Evolutionary conservation across 2,797 vertebrate genomes (phyloP), one percentile per base, ranked within the genome.

Genomic region (Meda fulgida): DNA sequence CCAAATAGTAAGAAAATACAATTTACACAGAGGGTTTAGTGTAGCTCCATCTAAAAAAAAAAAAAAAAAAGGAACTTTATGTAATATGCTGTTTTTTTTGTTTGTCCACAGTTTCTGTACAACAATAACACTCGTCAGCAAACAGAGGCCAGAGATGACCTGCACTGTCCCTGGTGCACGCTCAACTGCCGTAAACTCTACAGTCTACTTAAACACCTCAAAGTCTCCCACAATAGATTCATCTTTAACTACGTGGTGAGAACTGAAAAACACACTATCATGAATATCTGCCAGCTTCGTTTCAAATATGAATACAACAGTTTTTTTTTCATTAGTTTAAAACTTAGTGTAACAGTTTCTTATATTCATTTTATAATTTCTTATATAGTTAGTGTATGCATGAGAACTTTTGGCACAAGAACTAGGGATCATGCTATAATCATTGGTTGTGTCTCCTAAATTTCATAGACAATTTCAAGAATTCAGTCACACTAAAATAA

Each of bases 221-320:
- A 99, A 88, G 97, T 99, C 79, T 99, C 98, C 90, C 98, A 99
- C 91, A 99, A 97, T 90, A 96, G 98, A 88, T 99, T 99, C 94
- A 98, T 99, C 92, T 99, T 99, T 93, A 99, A 97, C 94, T 99
- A 99, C 63, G 97, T 99, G 94, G 98, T 99, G 92, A 96, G 97
- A 10, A 63, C 31, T 38, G 23, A 3, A 23, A 16, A 48, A 29
- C 19, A 48, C 40, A n/a, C 29, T 9, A 6, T 66, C 19, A 38
- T 58, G 0, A 51, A 55, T 71, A 5, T 53, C 48, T 81, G 31
- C 65, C 31, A 34, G 78, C 14, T 81, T 81, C 7, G 40, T 58
- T 69, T 53, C 26, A 79, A 5, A 43, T 16, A 29, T 60, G 2
- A 60, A 65, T 29, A 31, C 14, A 78, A 43, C 3, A 1, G 19